These are phyloP conservation scores for Hemibagrus wyckioides DNA, from an alignment of 2,113 vertebrate species.

Conservation along the genomic window DNA sequence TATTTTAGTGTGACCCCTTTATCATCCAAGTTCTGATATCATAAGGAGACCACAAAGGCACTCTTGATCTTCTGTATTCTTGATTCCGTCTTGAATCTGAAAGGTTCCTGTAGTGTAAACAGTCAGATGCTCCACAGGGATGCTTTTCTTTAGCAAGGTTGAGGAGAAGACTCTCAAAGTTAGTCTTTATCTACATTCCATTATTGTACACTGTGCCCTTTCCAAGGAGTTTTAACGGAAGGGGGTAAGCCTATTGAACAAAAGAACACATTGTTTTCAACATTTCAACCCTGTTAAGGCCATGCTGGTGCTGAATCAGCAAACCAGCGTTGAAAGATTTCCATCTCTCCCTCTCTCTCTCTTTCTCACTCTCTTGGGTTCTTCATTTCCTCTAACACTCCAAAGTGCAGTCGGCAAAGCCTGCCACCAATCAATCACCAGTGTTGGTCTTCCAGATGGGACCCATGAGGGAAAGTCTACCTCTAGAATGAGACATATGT, in stretches of 20 bases:
- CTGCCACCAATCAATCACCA: constrained; percentile 62
- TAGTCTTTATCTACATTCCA: neutral
- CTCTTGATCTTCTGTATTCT: neutral
- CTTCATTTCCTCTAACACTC: constrained; percentile 62
- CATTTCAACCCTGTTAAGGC: constrained; percentile 6
- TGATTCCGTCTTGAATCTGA: neutral
- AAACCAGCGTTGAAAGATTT: constrained; percentile 54
- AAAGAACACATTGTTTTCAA: constrained; percentile 38
- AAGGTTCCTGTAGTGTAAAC: constrained; percentile 18
- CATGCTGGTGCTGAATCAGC: constrained; percentile 41
- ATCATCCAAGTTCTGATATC: neutral
- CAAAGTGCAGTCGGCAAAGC: constrained; percentile 53
- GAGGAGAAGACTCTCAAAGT: neutral
- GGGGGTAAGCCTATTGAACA: neutral
- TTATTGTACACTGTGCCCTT: neutral
- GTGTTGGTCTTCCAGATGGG: constrained; percentile 41
- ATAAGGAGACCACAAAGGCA: neutral
- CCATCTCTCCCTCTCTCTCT: constrained; percentile 43
- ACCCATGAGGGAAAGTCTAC: constrained; percentile 45
- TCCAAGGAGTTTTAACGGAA: neutral
- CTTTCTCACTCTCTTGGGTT: constrained; percentile 31
- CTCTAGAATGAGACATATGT: constrained; percentile 51
- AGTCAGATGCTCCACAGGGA: constrained; percentile 5
- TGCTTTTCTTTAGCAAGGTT: neutral
- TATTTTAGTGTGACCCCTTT: constrained; percentile 3